Evolutionary conservation across 2,888 invertebrate genomes (phyloP), one percentile per base, ranked within the genome.

Genomic region (Pteria penguin): DNA sequence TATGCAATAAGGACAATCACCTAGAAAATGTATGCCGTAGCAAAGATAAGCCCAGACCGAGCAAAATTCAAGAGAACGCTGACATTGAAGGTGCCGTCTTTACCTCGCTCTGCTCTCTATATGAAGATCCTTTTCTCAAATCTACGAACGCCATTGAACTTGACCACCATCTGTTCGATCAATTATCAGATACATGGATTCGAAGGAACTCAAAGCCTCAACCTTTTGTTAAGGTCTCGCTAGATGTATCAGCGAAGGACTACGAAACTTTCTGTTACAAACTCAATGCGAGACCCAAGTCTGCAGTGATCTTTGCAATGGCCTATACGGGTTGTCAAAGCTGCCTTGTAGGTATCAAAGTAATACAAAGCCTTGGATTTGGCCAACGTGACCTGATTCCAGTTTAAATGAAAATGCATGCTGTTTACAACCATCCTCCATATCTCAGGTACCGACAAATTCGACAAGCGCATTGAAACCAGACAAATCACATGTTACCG

Each of bases 331-430:
- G 83, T 4, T 36, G 81, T 71, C 84, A 86, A 62, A 78, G 82
- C 52, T 86, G 82, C 54, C 81, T 86, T 5, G 81, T 83, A 4
- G 84, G 84, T 1, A 69, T 83, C 0, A 79, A 81, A 29, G 72
- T 83, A 1, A 62, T 83, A 8, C 62, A 62, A 32, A 70, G 68
- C n/a, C 75, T 87, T 27, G 83, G 85, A 3, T 69, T 87, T 8
- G 52, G n/a, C 4, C 24, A 69, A 36, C 31, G 54, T 27, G 79
- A 86, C 76, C 80, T 88, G 8, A 81, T 86, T n/a, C 85, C 84
- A 22, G 86, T 87, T 22, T 83, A 74, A 4, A 81, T 86, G 82
- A 74, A 75, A 27, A 87, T 87, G 83, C 82, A 82, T 57, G 82
- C 84, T 4, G 87, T 86, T 1, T 85, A 82, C 68, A 61, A 52